Evolutionary conservation across 1,140 invertebrate species (phyloP).

Genomic region (Aphaenogaster ashmeadi): DNA sequence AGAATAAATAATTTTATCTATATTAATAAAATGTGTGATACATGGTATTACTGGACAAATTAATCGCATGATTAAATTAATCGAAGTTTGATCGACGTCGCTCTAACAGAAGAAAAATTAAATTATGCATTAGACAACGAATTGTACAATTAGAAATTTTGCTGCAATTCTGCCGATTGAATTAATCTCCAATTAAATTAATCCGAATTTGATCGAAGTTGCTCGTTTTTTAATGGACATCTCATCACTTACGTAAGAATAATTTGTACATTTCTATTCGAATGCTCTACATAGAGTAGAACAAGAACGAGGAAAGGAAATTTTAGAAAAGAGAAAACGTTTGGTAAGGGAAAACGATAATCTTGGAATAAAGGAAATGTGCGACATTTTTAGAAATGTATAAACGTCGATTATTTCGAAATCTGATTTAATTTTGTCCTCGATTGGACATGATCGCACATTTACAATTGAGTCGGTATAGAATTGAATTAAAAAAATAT

Average conservation of each 20-base stretch:
- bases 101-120: no score
- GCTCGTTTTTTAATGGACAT: not conserved
- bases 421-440: conserved; percentile 13
- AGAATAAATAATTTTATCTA: no score
- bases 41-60: no score
- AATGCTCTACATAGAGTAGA: not conserved
- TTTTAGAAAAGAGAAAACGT: not conserved
- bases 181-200: not conserved
- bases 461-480: conserved; percentile 10
- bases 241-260: not conserved
- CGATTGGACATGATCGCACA: not conserved
- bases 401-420: conserved; percentile 19
- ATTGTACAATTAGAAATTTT: not conserved
- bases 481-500: conserved; percentile 41
- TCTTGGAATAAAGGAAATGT: not conserved
- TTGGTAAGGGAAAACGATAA: not conserved
- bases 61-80: no score
- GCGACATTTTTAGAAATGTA: not conserved
- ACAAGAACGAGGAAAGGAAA: not conserved
- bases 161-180: not conserved
- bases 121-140: not conserved
- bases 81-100: no score
- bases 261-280: not conserved
- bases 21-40: no score
- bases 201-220: not conserved